These are phyloP conservation scores for Sprattus sprattus DNA, from an alignment of 2,113 vertebrate species.

Conservation along the genomic window DNA sequence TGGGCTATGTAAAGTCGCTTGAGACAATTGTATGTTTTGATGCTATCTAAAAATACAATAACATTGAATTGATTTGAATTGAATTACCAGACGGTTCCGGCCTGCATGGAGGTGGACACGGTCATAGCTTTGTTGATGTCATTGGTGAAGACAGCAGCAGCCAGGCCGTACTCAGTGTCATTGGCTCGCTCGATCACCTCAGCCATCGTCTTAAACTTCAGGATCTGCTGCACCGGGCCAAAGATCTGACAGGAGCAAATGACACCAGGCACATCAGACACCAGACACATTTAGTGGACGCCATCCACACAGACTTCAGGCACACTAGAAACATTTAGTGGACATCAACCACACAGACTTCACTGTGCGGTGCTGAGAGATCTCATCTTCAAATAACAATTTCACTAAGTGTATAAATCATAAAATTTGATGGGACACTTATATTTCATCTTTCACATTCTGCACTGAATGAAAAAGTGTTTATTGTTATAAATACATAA, in stretches of 20 bases:
- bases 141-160: slow-evolving; percentile 91
- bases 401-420: too few relatives aligned
- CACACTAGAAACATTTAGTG: neutral
- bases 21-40: too few relatives aligned
- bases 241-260: slow-evolving; percentile 47
- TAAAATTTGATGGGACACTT: too few relatives aligned
- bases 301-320: too few relatives aligned
- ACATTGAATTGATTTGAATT: neutral
- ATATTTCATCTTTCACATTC: too few relatives aligned
- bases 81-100: slow-evolving; percentile 94
- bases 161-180: slow-evolving; percentile 91
- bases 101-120: slow-evolving; percentile 92
- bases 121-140: slow-evolving; percentile 96
- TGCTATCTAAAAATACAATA: too few relatives aligned
- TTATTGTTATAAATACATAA: too few relatives aligned
- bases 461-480: too few relatives aligned
- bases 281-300: neutral
- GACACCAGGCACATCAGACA: neutral
- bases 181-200: slow-evolving; percentile 98
- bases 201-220: slow-evolving; percentile 96
- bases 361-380: too few relatives aligned
- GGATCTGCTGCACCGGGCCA: slow-evolving; percentile 95
- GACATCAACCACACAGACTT: too few relatives aligned
- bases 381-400: too few relatives aligned
- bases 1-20: too few relatives aligned